Conservation (phyloP, 2,888 invertebrate genomes). For the Reticulitermes lucifugus region DNA sequence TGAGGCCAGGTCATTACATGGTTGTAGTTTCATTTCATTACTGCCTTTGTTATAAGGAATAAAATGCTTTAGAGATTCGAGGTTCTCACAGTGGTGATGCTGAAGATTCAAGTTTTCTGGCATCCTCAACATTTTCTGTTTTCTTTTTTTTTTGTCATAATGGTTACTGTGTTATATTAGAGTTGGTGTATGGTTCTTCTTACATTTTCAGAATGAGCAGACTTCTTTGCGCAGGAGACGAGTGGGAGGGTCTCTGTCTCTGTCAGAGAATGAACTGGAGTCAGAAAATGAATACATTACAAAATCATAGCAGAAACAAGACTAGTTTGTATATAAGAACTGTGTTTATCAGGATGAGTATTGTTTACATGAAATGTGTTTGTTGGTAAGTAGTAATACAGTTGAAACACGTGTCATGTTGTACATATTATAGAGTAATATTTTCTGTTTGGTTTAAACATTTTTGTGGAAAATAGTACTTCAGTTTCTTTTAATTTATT, state of each 20-base stretch:
- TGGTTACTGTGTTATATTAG: too few species aligned
- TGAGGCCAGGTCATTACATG: too few species aligned
- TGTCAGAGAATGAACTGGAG: constrained; percentile 82
- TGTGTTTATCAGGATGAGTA: neutral
- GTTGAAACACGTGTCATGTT: neutral
- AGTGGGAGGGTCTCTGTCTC: constrained; percentile 81
- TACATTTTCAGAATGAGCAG: constrained; percentile 10
- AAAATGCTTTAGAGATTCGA: too few species aligned
- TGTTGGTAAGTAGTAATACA: neutral
- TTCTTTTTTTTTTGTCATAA: too few species aligned
- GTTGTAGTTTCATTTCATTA: too few species aligned
- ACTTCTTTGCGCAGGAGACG: constrained; percentile 68
- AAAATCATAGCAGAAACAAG: constrained; percentile 20
- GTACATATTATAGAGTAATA: neutral
- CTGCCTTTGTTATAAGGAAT: too few species aligned
- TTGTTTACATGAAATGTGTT: neutral
- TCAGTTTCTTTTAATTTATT: too few species aligned
- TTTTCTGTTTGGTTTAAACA: neutral
- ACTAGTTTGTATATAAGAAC: neutral
- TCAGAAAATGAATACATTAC: constrained; percentile 23
- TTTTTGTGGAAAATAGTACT: neutral
- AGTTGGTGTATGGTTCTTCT: too few species aligned
- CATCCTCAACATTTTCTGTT: too few species aligned
- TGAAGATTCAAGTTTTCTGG: too few species aligned
- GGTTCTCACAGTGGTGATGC: too few species aligned